These are phyloP conservation scores for Ephialtes manifestator DNA, from an alignment of 2,888 invertebrate genomes.

Conservation along the genomic window DNA sequence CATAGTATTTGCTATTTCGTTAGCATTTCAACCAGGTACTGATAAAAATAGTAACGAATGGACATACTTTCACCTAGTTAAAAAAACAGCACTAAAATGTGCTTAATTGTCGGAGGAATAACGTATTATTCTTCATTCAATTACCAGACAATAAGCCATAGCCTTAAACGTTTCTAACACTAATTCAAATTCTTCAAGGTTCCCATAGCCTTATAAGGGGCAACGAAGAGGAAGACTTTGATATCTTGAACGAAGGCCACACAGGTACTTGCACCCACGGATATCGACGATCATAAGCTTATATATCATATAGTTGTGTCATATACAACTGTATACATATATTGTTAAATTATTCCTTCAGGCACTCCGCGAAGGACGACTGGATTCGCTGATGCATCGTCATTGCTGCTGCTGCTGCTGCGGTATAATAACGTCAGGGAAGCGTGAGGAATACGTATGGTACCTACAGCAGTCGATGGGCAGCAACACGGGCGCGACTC, in stretches of 20 bases:
- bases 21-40: too few species aligned
- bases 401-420: background rate
- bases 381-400: constrained; percentile 31
- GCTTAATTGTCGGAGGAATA: too few species aligned
- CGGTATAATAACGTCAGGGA: constrained; percentile 12
- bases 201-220: background rate
- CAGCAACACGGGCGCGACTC: constrained; percentile 19
- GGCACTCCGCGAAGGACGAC: constrained; percentile 27
- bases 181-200: background rate
- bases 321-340: background rate
- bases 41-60: too few species aligned
- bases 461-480: constrained; percentile 6
- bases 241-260: constrained; percentile 13
- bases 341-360: constrained; percentile 13
- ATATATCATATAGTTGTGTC: background rate
- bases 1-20: too few species aligned
- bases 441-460: constrained; percentile 32
- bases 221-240: constrained; percentile 3
- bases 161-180: background rate
- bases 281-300: constrained; percentile 3
- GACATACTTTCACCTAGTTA: too few species aligned
- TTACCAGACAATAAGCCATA: background rate
- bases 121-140: background rate
- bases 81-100: too few species aligned
- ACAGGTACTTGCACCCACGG: constrained; percentile 27